Evolutionary conservation across 2,888 invertebrate species (phyloP).

Genomic region (Chrysolina haemoptera): DNA sequence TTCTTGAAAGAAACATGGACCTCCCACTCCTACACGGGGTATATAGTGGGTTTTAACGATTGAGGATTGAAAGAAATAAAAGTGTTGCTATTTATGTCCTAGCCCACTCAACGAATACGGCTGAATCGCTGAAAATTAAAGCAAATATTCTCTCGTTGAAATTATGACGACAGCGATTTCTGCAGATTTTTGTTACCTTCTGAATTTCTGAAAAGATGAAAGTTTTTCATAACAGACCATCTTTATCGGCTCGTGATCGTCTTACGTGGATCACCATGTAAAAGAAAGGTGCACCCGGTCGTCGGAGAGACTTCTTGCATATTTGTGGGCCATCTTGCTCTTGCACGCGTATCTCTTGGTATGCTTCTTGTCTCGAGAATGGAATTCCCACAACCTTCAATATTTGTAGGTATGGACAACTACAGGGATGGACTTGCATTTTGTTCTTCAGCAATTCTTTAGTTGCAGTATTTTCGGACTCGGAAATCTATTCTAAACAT

Average conservation of each 20-base stretch:
- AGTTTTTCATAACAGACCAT: neutral
- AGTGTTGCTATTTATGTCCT: slow-evolving; percentile 33
- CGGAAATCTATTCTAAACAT: too few relatives aligned
- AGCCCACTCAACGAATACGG: slow-evolving; percentile 11
- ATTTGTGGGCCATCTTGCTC: slow-evolving; percentile 32
- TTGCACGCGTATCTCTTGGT: slow-evolving; percentile 15
- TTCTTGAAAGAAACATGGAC: neutral
- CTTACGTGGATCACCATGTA: neutral
- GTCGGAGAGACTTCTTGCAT: slow-evolving; percentile 17
- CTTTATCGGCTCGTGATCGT: neutral
- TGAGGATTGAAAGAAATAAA: slow-evolving; percentile 10
- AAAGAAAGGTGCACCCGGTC: slow-evolving; percentile 25
- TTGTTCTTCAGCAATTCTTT: too few relatives aligned
- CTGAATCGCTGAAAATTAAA: neutral
- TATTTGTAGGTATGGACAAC: neutral
- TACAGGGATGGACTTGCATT: neutral
- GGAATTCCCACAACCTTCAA: too few relatives aligned
- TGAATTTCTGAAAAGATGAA: too few relatives aligned
- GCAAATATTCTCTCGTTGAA: neutral
- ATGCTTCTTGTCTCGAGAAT: slow-evolving; percentile 10
- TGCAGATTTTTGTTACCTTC: neutral
- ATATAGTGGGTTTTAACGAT: slow-evolving; percentile 12
- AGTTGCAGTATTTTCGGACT: too few relatives aligned
- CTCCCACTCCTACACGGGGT: slow-evolving; percentile 1
- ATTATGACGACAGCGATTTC: too few relatives aligned